Evolutionary conservation across 2,888 invertebrate genomes (phyloP).

Genomic region (Cosmorhoe ocellata): DNA sequence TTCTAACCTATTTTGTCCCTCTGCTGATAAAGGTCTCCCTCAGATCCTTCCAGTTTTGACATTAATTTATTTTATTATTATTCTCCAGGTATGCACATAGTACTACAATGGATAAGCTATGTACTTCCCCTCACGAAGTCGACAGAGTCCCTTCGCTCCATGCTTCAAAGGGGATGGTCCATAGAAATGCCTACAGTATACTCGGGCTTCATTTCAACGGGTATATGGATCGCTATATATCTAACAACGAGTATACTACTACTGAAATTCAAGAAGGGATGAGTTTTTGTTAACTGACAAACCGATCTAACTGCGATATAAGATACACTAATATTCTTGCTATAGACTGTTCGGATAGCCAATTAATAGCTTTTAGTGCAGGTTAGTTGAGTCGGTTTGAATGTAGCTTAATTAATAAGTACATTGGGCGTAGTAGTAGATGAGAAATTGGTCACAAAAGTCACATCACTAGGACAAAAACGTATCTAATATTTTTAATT

Average conservation of each 20-base stretch:
- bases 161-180: slow-evolving; percentile 92
- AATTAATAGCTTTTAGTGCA: too few species aligned
- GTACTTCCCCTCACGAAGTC: slow-evolving; percentile 93
- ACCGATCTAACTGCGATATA: neutral
- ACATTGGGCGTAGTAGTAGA: too few species aligned
- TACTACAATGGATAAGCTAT: slow-evolving; percentile 87
- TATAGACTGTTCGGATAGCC: too few species aligned
- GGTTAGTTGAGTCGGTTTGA: too few species aligned
- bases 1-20: too few species aligned
- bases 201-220: slow-evolving; percentile 89
- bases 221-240: slow-evolving; percentile 90
- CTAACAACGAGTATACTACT: slow-evolving; percentile 87
- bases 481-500: too few species aligned
- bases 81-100: slow-evolving; percentile 85
- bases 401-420: too few species aligned
- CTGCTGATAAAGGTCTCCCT: too few species aligned
- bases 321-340: too few species aligned
- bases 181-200: slow-evolving; percentile 88
- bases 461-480: too few species aligned
- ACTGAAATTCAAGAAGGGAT: slow-evolving; percentile 93
- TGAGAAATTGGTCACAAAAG: too few species aligned
- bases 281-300: slow-evolving; percentile 40
- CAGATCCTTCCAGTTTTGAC: too few species aligned
- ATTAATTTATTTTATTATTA: neutral
- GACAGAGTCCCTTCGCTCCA: slow-evolving; percentile 93